phyloP scores from a whole-genome alignment of 1,140 invertebrate genomes.

The Brachystomella parvula region DNA sequence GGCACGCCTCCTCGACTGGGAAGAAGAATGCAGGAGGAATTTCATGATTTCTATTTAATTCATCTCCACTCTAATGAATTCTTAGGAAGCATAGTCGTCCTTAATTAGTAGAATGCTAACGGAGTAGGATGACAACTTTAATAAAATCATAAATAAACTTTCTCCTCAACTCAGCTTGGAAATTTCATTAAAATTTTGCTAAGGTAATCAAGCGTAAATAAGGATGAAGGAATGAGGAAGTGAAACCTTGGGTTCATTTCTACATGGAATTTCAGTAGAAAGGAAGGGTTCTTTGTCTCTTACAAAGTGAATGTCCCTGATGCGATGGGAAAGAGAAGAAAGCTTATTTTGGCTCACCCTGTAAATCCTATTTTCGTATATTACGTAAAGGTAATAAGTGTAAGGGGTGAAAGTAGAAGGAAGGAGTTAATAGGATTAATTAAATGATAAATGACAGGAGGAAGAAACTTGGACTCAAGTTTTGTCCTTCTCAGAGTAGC shows the following conservation, averaged over 20 bases:
- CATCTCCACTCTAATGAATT: no score
- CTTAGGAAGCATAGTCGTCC: no score
- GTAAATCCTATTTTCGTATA: not conserved
- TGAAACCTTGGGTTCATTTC: no score
- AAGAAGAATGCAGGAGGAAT: no score
- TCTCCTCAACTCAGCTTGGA: not conserved
- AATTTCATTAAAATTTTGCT: slow-evolving; percentile 10
- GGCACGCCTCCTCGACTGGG: no score
- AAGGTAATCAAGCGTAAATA: slow-evolving; percentile 17
- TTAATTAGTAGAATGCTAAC: slow-evolving; percentile 3
- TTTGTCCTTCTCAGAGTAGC: not conserved
- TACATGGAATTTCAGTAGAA: no score
- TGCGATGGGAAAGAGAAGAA: no score
- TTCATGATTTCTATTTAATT: no score
- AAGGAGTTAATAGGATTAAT: slow-evolving; percentile 29
- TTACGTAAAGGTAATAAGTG: no score
- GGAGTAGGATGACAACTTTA: slow-evolving; percentile 9
- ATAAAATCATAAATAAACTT: slow-evolving; percentile 27
- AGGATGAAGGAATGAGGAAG: slow-evolving; percentile 20
- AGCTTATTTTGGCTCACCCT: no score
- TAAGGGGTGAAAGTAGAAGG: slow-evolving; percentile 4
- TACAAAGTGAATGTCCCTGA: no score
- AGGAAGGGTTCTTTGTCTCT: no score
- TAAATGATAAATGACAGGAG: slow-evolving; percentile 28
- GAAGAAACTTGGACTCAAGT: not conserved